These are phyloP conservation scores for Folsomia manolachei DNA, from an alignment of 2,888 invertebrate species.

Conservation along the genomic window DNA sequence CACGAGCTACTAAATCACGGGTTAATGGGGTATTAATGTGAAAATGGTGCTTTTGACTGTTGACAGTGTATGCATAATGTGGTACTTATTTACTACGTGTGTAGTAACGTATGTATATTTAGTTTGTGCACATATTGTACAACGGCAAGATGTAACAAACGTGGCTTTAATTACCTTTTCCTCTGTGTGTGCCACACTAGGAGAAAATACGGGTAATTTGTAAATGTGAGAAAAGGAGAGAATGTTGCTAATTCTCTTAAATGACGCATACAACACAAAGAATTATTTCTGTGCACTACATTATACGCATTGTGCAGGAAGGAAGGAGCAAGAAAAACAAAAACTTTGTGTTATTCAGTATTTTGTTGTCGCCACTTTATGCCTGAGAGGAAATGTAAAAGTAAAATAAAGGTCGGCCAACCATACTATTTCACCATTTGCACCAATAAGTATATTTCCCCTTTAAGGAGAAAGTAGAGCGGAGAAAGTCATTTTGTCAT, in stretches of 20 bases:
- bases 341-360: no score
- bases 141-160: background rate
- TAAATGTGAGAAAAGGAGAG: no score
- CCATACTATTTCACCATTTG: no score
- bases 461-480: background rate
- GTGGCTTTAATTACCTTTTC: background rate
- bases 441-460: no score
- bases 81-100: slow-evolving; percentile 1
- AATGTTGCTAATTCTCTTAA: background rate
- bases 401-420: no score
- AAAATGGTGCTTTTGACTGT: slow-evolving; percentile 8
- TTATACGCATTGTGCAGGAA: no score
- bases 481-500: slow-evolving; percentile 2
- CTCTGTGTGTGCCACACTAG: background rate
- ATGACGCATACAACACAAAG: background rate
- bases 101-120: background rate
- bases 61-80: background rate
- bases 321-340: no score
- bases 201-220: background rate
- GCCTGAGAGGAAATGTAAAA: no score
- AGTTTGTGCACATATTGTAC: no score
- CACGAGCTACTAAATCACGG: slow-evolving; percentile 3
- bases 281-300: no score
- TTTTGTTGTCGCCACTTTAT: no score
- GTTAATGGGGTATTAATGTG: slow-evolving; percentile 14